Percentiles rank a stretch among this genome's conserved stretches.
phyloP scores from a whole-genome alignment of 1,140 invertebrate genomes.

The Drosophila suzukii region DNA sequence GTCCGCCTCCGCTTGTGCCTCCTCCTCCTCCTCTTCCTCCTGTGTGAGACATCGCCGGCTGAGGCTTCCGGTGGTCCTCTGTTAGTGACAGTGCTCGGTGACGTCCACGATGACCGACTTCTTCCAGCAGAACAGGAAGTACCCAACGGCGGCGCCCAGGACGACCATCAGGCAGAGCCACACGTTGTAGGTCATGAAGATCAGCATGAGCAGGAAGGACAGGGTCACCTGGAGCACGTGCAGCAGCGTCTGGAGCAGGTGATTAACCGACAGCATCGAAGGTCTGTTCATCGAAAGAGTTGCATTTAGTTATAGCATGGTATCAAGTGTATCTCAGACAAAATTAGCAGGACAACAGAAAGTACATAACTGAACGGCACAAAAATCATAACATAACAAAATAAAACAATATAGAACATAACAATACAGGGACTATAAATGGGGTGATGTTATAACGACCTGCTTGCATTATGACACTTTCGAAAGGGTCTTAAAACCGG shows the following conservation, averaged over 20 bases:
- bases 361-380: slow-evolving; percentile 13
- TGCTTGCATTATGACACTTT: too few relatives aligned
- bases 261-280: slow-evolving; percentile 91
- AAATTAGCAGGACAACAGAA: slow-evolving; percentile 5
- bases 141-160: slow-evolving; percentile 94
- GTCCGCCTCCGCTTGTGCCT: slow-evolving; percentile 1
- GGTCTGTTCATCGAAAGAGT: slow-evolving; percentile 85
- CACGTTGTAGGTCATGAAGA: slow-evolving; percentile 99
- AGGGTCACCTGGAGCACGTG: slow-evolving; percentile 95
- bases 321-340: background rate
- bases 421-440: background rate
- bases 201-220: slow-evolving; percentile 97
- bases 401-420: background rate
- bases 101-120: slow-evolving; percentile 95
- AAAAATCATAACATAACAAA: slow-evolving; percentile 11
- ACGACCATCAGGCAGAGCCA: slow-evolving; percentile 97
- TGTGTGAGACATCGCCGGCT: slow-evolving; percentile 54
- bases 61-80: slow-evolving; percentile 30
- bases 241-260: slow-evolving; percentile 94
- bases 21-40: background rate
- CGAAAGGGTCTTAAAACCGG: too few relatives aligned
- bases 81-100: slow-evolving; percentile 97
- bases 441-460: too few relatives aligned
- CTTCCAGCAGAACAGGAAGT: slow-evolving; percentile 97
- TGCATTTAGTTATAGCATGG: background rate